Conservation (phyloP, 2,797 vertebrate species). For the Cossypha polioptera region DNA sequence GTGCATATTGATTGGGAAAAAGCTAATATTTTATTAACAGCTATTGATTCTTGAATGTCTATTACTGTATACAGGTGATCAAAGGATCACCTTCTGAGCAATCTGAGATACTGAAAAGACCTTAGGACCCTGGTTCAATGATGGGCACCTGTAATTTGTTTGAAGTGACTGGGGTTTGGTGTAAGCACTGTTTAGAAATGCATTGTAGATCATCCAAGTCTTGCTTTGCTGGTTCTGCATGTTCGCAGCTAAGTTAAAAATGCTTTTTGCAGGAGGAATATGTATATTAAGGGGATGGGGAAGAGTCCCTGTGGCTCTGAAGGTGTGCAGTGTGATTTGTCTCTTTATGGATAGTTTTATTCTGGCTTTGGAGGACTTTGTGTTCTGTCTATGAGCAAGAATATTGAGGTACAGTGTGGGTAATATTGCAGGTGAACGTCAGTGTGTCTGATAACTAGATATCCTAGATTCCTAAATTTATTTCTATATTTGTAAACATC, state of each 20-base stretch:
- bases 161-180: background rate
- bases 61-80: background rate
- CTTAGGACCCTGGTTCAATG: background rate
- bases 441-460: background rate
- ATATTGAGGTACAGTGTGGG: background rate
- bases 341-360: background rate
- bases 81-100: conserved; percentile 14
- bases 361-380: background rate
- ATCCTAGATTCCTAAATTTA: background rate
- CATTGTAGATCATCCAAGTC: background rate
- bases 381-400: background rate
- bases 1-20: conserved; percentile 9
- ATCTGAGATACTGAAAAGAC: background rate
- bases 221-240: background rate
- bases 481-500: background rate
- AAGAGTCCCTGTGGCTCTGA: background rate
- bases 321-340: background rate
- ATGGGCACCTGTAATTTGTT: background rate
- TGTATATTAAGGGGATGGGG: rapidly evolving
- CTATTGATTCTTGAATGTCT: background rate
- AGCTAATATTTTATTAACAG: conserved; percentile 55
- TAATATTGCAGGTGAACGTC: background rate
- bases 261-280: background rate
- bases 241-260: background rate
- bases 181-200: background rate